Percentiles rank a stretch among this genome's conserved stretches.
phyloP scores from a whole-genome alignment of 1,140 invertebrate species.

The Drosophila prosaltans region DNA sequence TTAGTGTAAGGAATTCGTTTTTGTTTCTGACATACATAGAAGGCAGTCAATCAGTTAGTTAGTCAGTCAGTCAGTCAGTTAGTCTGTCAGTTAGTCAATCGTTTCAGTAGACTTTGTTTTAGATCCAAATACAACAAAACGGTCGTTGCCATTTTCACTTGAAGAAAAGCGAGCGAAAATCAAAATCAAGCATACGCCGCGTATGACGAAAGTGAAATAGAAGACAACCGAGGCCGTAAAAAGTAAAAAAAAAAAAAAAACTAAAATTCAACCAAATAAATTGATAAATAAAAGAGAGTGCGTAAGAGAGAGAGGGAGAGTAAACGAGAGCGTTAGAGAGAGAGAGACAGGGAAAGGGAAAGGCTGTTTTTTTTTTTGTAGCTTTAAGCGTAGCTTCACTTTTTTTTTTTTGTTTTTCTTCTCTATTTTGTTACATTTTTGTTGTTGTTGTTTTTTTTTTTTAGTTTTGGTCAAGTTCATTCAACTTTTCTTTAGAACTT shows the following conservation, averaged over 20 bases:
- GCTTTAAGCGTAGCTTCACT: constrained; percentile 66
- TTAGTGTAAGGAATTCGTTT: constrained; percentile 30
- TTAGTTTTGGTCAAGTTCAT: constrained; percentile 57
- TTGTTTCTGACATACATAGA: constrained; percentile 71
- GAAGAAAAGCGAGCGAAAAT: constrained; percentile 54
- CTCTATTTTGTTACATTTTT: constrained; percentile 19
- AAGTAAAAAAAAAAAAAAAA: constrained; percentile 23
- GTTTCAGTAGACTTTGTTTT: constrained; percentile 66
- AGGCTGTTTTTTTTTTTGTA: constrained; percentile 48
- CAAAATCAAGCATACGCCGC: constrained; percentile 75
- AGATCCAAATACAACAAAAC: constrained; percentile 51
- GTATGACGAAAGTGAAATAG: constrained; percentile 74
- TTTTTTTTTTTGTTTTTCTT: constrained; percentile 58
- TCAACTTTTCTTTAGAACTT: constrained; percentile 61
- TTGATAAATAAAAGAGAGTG: not conserved
- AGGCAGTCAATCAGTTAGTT: constrained; percentile 51
- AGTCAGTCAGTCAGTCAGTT: constrained; percentile 37
- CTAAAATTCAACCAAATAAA: constrained; percentile 26
- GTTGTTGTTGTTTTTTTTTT: not conserved
- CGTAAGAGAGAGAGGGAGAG: constrained; percentile 25
- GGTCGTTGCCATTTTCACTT: constrained; percentile 73
- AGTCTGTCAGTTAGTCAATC: constrained; percentile 25
- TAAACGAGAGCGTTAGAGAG: constrained; percentile 31
- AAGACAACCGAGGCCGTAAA: constrained; percentile 40
- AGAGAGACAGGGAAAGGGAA: constrained; percentile 41